These are phyloP conservation scores for Chloropsis cyanopogon DNA, from an alignment of 2,113 vertebrate genomes.

Conservation along the genomic window DNA sequence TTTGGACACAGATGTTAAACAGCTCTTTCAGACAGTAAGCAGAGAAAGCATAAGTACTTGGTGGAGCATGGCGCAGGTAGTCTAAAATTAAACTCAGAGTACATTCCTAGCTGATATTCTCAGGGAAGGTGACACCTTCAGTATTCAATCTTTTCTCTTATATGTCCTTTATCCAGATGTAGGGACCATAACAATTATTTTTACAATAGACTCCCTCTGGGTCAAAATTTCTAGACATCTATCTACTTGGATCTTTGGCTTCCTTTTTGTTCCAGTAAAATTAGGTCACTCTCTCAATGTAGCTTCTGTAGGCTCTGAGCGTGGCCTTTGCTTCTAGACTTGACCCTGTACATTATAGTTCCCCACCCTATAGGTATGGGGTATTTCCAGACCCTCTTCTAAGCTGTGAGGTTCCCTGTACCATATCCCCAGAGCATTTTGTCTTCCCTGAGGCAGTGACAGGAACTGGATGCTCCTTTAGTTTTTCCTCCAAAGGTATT, in stretches of 20 bases:
- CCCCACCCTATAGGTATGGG: too few relatives aligned
- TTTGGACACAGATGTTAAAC: background rate
- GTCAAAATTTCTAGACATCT: background rate
- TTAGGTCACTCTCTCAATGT: background rate
- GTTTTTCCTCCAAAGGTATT: background rate
- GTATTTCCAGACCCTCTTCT: background rate
- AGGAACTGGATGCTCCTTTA: background rate
- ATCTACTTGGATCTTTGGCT: background rate
- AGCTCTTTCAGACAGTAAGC: background rate
- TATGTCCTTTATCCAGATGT: background rate
- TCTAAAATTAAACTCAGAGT: background rate
- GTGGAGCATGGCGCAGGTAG: background rate
- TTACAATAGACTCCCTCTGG: background rate
- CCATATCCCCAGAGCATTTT: background rate
- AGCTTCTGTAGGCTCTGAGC: background rate
- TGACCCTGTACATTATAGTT: background rate
- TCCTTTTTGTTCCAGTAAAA: background rate
- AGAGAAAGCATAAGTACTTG: background rate
- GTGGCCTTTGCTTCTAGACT: background rate
- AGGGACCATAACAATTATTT: background rate
- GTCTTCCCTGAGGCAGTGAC: background rate
- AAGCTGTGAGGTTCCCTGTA: background rate
- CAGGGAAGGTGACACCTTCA: background rate
- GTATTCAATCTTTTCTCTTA: background rate
- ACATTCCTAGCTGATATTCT: background rate